Evolutionary conservation across 2,113 vertebrate genomes (phyloP), one percentile per base, ranked within the genome.

Genomic region (Seriola aureovittata): DNA sequence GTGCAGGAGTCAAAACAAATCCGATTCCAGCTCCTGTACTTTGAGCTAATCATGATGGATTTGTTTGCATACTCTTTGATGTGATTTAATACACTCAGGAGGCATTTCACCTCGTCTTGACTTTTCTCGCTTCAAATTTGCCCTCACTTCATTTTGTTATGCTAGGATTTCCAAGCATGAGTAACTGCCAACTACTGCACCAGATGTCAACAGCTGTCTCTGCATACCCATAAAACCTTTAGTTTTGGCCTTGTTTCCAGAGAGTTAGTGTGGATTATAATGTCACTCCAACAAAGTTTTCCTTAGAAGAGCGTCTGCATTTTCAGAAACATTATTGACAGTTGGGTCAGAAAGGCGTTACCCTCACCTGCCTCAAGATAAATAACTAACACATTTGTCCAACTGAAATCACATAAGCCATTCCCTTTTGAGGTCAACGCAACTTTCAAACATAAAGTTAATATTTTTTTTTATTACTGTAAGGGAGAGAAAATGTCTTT

Each of bases 71-170:
- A 19, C 71, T 48, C 88, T 90, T 84, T 92, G 86, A 91, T 85
- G 86, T 71, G 82, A 78, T 86, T 91, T 88, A 82, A 90, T 42
- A 75, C 85, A 84, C 75, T 81, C 75, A 71, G 80, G 82, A 82
- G 68, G 74, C 77, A 64, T 82, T 90, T 86, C 71, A 88, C 87
- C 85, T 82, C 71, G 0, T 80, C 75, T 80, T 63, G 63, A 88
- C 84, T 87, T 11, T 11, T 62, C 72, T 73, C 34, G 9, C 83
- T 81, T 85, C 54, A 59, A 63, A 83, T 80, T 79, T 82, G 57
- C 80, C 60, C 82, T 71, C 60, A 7, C 40, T 84, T 80, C 44
- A 78, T 78, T 85, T 78, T 70, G 83, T 76, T 81, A 75, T 73
- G 77, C 76, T 34, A 17, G n/a, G 75, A 23, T 74, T 89, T 82